A percentile compares a stretch with the other conserved stretches of the same genome.
Conservation (phyloP, 2,113 vertebrate species). For the Hylia prasina region DNA sequence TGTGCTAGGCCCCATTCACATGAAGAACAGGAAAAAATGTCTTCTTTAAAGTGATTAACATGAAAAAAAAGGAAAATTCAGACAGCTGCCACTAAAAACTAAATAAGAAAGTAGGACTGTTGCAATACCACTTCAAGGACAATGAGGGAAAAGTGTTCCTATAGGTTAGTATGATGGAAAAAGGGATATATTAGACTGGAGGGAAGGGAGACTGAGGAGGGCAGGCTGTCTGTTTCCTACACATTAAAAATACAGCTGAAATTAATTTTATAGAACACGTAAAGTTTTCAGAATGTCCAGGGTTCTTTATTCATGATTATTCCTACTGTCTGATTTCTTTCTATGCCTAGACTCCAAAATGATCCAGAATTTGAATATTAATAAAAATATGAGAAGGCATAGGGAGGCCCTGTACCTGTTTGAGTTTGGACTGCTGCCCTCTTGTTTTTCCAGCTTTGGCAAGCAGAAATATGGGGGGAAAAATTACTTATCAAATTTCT, state of each 20-base stretch:
- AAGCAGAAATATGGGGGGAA: not conserved
- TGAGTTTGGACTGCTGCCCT: not conserved
- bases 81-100: not conserved
- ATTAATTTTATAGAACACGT: not conserved
- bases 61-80: not conserved
- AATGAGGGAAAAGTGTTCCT: not conserved
- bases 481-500: not conserved
- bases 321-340: not conserved
- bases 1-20: not conserved
- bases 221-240: not conserved
- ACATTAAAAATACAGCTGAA: not conserved
- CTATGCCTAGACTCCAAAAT: not conserved
- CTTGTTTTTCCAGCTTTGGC: not conserved
- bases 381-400: not conserved
- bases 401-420: not conserved
- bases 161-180: not conserved
- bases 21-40: not conserved
- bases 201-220: not conserved
- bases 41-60: not conserved
- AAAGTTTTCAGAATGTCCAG: not conserved
- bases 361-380: not conserved
- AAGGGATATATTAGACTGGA: no score
- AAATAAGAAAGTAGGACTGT: not conserved
- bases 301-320: not conserved
- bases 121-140: not conserved